phyloP scores from a whole-genome alignment of 2,797 vertebrate genomes.

The Myotis vivesi region DNA sequence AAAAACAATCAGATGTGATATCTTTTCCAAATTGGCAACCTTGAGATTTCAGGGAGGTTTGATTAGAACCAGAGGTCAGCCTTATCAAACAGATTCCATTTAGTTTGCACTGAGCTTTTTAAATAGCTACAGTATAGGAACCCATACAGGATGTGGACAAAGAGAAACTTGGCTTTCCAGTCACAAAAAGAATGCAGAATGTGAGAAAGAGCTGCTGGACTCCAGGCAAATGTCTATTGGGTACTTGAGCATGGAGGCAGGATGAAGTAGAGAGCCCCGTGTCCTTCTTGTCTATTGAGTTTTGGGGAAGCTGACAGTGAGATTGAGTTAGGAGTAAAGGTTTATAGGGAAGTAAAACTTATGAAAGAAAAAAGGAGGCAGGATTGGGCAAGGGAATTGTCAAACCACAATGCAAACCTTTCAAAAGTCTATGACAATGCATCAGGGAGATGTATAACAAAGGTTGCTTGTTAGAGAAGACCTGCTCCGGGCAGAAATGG shows the following conservation, averaged over 20 bases:
- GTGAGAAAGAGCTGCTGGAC: not conserved
- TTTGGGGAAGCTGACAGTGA: not conserved
- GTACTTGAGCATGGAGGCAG: not conserved
- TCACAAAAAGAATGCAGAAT: not conserved
- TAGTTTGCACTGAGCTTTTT: not conserved
- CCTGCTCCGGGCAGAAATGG: not conserved
- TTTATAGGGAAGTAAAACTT: not conserved
- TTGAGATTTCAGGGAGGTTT: not conserved
- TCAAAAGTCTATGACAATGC: too few relatives aligned
- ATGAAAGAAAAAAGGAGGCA: not conserved
- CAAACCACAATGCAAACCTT: not conserved
- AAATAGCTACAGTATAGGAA: not conserved
- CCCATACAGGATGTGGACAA: not conserved
- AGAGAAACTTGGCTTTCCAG: not conserved
- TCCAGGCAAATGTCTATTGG: not conserved
- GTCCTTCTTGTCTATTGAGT: not conserved
- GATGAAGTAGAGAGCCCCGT: not conserved
- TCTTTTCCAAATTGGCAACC: not conserved
- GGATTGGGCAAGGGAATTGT: not conserved
- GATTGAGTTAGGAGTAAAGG: not conserved
- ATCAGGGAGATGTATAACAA: not conserved
- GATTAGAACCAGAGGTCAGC: not conserved
- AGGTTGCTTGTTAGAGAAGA: rapidly evolving
- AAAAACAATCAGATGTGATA: not conserved
- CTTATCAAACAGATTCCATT: not conserved